Base-by-base conservation (phyloP, 2,888 invertebrate species). In the Camptogramma bilineatum region DNA sequence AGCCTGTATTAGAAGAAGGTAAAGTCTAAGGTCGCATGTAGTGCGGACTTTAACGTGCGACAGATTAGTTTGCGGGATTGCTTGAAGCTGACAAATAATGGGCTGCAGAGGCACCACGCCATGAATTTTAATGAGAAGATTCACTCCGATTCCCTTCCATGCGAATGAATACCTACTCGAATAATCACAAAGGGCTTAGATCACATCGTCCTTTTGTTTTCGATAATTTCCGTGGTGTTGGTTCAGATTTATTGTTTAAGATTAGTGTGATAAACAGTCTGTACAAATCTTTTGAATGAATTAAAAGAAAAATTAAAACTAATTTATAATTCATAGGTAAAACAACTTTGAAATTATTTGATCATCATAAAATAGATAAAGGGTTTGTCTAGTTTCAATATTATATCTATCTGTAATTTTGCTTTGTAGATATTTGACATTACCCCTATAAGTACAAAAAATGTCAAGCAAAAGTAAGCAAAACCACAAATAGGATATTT, bases 51-150 rank as follows among this genome's bases (percentile, higher is more conserved):
- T 65, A 67, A 66, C 57, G 71, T 62, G 69, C 64, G 69, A 64
- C 66, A 69, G 73, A 73, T 73, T 71, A 73, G 71, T 73, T 72
- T 72, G 72, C 47, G 72, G 72, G 64, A 73, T 73, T 71, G 73
- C 71, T 76, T 69, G 69, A 74, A 77, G 74, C 78, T 74, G 78
- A 75, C 80, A 82, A 82, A 81, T 80, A 80, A 82, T 79, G 79
- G 78, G 73, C 76, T 74, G 72, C 62, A 71, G 74, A 77, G 76
- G 79, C 77, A 80, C 81, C 81, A 78, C 74, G 72, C 73, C 77
- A 81, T 85, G 81, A 83, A 84, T 85, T 85, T 84, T 80, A 87
- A 84, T 82, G 79, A 75, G 70, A 69, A 79, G 80, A 77, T 80
- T 80, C 80, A 78, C 70, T 77, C 71, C 75, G 78, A 82, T 83